Evolutionary conservation across 2,797 vertebrate genomes (phyloP), one percentile per base, ranked within the genome.

Genomic region (Rhadinocentrus ornatus): DNA sequence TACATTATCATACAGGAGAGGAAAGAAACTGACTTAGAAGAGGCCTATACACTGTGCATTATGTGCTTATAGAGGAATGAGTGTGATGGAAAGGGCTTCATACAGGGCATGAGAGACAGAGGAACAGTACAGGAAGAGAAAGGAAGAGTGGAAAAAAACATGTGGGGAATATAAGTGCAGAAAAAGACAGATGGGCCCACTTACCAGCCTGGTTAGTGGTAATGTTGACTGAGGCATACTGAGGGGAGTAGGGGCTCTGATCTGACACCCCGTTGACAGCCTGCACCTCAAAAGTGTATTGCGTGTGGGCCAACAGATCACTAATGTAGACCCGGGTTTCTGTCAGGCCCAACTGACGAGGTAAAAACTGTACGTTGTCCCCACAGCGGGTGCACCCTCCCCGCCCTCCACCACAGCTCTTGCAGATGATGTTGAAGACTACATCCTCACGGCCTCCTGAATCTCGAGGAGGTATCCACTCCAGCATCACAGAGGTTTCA

Each of bases 141-240:
- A 64, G 58, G 59, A 71, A 69, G 41, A 68, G 44, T 61, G 63
- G 31, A 73, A 57, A 73, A 63, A 71, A 65, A 58, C 81, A 78
- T 77, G 81, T 54, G 68, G 75, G 73, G 65, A 78, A 77, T 59
- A 79, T 74, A 58, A 75, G 82, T 68, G 71, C 73, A 74, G 61
- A 68, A 69, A 66, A 73, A 86, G 86, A 88, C 84, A 88, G 89
- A 87, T 86, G 90, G 88, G 66, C 63, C 84, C 86, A 89, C 96
- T 96, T 90, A 99, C 97, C 97, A 0, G 97, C 97, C 83, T 99
- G 97, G 94, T 99, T 99, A 88, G 97, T 99, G 91, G 97, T 99
- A 88, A 99, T 98, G 90, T 99, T 99, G 83, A 99, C 96, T 0
- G 97, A 96, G 5, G 96, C 85, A 0, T 98, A 98, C 70, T 98